Conservation (phyloP, 2,113 vertebrate species). For the Grantiella picta region DNA sequence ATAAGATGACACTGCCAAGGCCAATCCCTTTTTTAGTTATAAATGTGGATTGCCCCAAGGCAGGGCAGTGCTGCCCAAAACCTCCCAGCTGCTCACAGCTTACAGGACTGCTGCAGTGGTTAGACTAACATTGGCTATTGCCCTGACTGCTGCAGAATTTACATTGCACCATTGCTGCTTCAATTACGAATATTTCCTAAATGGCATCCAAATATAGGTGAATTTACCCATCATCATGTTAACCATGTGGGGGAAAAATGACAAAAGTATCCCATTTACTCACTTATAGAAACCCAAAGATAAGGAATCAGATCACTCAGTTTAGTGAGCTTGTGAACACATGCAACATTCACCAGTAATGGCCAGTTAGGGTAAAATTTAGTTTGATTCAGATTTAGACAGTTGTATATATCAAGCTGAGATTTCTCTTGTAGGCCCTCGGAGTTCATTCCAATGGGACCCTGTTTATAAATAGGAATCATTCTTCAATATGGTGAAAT, state of each 20-base stretch:
- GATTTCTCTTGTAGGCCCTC: neutral
- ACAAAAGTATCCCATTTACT: neutral
- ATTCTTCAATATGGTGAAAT: neutral
- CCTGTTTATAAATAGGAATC: neutral
- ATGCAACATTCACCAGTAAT: neutral
- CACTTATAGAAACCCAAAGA: neutral
- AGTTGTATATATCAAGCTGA: neutral
- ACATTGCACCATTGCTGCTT: neutral
- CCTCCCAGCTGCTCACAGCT: fast-evolving
- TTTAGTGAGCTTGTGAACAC: neutral
- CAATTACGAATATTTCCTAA: neutral
- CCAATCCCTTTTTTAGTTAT: neutral
- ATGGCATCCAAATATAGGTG: neutral
- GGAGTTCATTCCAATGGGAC: neutral
- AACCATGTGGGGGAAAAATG: neutral
- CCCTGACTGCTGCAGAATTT: neutral
- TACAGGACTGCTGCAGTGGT: neutral
- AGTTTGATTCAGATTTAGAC: neutral
- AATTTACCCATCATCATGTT: neutral
- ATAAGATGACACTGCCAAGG: fast-evolving
- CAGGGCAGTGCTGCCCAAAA: neutral
- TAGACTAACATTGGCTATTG: neutral
- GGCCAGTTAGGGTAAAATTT: neutral
- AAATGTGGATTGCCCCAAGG: neutral
- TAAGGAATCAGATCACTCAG: neutral